A percentile compares a stretch with the other conserved stretches of the same genome.
These are phyloP conservation scores for Drosophila pectinifera DNA, from an alignment of 1,140 invertebrate species.

Conservation along the genomic window DNA sequence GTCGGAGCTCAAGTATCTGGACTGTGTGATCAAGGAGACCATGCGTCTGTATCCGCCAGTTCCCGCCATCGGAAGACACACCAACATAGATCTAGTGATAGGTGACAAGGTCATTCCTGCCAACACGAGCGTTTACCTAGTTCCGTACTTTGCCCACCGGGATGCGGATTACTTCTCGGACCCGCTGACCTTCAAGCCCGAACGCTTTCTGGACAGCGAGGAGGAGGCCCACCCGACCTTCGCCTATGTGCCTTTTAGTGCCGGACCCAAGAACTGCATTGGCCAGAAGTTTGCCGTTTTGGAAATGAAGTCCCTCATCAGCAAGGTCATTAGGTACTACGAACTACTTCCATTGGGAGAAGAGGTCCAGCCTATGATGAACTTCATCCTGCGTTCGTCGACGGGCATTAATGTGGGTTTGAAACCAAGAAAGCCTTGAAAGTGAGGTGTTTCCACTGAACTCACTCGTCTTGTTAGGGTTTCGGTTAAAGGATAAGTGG, in stretches of 20 bases:
- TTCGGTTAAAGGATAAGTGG: slow-evolving; percentile 3
- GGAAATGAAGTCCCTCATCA: slow-evolving; percentile 90
- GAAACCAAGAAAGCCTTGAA: slow-evolving; percentile 25
- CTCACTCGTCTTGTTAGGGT: neutral
- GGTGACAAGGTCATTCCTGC: slow-evolving; percentile 53
- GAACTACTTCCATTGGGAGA: slow-evolving; percentile 64
- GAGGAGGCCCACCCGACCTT: slow-evolving; percentile 80
- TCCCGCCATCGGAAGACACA: slow-evolving; percentile 85
- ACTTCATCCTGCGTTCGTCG: slow-evolving; percentile 63
- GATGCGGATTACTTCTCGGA: slow-evolving; percentile 61
- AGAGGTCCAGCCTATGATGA: slow-evolving; percentile 60
- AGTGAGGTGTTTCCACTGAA: neutral
- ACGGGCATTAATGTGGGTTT: slow-evolving; percentile 56
- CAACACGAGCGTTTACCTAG: slow-evolving; percentile 71
- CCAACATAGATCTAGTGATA: slow-evolving; percentile 76
- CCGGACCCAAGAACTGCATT: slow-evolving; percentile 88
- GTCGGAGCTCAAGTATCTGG: slow-evolving; percentile 86
- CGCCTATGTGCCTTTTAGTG: slow-evolving; percentile 88
- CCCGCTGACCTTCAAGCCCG: slow-evolving; percentile 87
- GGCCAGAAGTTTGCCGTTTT: slow-evolving; percentile 92
- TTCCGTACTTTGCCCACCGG: slow-evolving; percentile 76
- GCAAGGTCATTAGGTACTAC: slow-evolving; percentile 88
- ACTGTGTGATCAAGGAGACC: slow-evolving; percentile 86
- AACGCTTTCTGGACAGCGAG: slow-evolving; percentile 86
- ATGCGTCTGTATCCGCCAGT: slow-evolving; percentile 86